phyloP scores from a whole-genome alignment of 2,113 vertebrate genomes.

The Megaceryle maxima region DNA sequence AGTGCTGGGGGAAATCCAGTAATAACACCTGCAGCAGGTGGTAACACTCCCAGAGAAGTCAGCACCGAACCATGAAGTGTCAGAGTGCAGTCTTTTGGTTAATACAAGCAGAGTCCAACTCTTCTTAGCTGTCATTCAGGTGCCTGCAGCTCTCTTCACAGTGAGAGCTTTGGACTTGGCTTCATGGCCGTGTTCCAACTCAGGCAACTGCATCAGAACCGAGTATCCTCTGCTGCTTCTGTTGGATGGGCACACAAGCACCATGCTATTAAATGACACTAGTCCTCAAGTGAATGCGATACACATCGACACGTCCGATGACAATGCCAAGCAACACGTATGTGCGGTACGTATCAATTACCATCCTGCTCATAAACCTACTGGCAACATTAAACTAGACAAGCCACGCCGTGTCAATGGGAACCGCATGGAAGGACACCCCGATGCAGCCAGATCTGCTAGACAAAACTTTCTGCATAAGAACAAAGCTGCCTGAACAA shows the following conservation, averaged over 20 bases:
- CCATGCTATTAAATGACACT: background rate
- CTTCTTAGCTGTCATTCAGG: background rate
- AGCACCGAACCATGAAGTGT: background rate
- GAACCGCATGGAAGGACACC: background rate
- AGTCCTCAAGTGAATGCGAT: background rate
- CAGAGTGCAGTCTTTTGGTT: background rate
- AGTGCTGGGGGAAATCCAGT: background rate
- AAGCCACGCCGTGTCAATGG: background rate
- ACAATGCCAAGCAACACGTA: background rate
- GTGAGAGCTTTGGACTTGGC: background rate
- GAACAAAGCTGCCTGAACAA: background rate
- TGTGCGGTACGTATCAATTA: background rate
- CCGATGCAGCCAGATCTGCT: fast-evolving
- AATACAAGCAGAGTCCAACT: background rate
- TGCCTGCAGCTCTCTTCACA: background rate
- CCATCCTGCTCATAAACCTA: background rate
- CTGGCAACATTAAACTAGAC: background rate
- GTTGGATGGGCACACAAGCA: background rate
- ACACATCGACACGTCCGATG: background rate
- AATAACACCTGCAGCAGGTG: slow-evolving; percentile 7
- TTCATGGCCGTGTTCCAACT: background rate
- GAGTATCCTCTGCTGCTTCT: background rate
- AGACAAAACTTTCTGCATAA: background rate
- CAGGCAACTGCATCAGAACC: background rate
- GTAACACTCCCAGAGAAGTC: background rate